These are phyloP conservation scores for Pseudorasbora parva DNA, from an alignment of 2,113 vertebrate genomes.

Conservation along the genomic window DNA sequence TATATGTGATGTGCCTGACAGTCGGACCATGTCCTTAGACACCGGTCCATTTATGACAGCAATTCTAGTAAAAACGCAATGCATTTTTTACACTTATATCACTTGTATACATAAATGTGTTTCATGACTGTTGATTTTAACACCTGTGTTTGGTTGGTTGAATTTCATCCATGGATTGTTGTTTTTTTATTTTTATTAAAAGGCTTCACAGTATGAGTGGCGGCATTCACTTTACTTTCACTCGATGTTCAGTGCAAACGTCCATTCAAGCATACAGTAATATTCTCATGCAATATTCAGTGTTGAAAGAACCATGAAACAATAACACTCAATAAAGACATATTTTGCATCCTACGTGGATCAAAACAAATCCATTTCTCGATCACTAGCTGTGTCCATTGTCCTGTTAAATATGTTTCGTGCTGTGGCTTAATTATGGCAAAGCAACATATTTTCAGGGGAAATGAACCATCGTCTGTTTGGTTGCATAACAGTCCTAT, in stretches of 20 bases:
- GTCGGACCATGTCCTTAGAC: not conserved
- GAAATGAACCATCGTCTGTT: not conserved
- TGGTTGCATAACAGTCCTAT: conserved; percentile 4
- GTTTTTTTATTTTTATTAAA: not conserved
- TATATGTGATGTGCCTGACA: conserved; percentile 22
- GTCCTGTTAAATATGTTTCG: conserved; percentile 19
- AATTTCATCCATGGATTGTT: not conserved
- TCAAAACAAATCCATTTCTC: conserved; percentile 15
- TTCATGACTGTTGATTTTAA: not conserved
- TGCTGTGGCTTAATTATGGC: conserved; percentile 21
- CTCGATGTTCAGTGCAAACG: not conserved
- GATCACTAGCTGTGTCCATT: not conserved
- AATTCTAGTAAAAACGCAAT: not conserved
- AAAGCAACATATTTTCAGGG: not conserved
- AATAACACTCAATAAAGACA: not conserved
- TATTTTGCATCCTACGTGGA: not conserved
- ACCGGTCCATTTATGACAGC: not conserved
- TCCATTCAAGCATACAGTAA: conserved; percentile 43
- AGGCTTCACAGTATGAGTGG: not conserved
- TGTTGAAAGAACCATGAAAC: not conserved
- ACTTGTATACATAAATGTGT: not conserved
- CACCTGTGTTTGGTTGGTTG: not conserved
- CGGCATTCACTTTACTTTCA: not conserved
- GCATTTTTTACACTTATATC: not conserved
- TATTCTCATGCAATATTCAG: conserved; percentile 51